Conservation (phyloP, 2,888 invertebrate species). For the Pimpla rufipes region DNA sequence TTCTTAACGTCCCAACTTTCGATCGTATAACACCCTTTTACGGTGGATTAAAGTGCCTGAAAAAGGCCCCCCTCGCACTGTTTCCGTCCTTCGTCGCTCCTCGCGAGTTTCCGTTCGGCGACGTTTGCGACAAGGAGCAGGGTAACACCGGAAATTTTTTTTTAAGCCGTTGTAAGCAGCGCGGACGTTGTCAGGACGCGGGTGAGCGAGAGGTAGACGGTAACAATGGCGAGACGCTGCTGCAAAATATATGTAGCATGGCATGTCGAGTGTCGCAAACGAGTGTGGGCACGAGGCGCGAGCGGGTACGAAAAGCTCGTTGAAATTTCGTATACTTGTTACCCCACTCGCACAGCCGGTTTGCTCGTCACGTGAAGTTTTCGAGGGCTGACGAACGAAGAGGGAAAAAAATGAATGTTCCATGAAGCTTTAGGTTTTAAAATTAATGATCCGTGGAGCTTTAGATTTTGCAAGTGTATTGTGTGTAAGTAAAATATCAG, state of each 20-base stretch:
- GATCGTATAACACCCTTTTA: conserved; percentile 44
- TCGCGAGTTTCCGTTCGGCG: conserved; percentile 19
- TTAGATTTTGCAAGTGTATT: conserved; percentile 13
- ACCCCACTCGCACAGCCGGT: not conserved
- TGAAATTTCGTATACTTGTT: conserved; percentile 57
- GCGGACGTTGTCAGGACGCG: not conserved
- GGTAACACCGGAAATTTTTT: not conserved
- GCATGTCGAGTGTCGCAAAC: conserved; percentile 3
- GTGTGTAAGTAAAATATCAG: not conserved
- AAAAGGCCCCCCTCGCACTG: conserved; percentile 3
- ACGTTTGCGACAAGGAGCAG: not conserved
- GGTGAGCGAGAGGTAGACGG: not conserved
- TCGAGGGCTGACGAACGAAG: conserved; percentile 14
- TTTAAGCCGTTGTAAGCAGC: conserved; percentile 6
- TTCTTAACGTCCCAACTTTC: conserved; percentile 38
- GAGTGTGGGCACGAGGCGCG: conserved; percentile 4
- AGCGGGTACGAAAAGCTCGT: conserved; percentile 43
- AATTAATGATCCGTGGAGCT: not conserved
- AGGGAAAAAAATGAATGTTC: conserved; percentile 19
- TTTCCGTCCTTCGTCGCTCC: conserved; percentile 2
- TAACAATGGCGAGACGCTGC: conserved; percentile 4
- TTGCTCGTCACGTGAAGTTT: conserved; percentile 7
- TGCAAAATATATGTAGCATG: conserved; percentile 23
- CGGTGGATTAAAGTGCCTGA: conserved; percentile 42
- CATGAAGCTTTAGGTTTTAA: conserved; percentile 11